Evolutionary conservation across 1,140 invertebrate species (phyloP).

Genomic region (Cotesia typhae): DNA sequence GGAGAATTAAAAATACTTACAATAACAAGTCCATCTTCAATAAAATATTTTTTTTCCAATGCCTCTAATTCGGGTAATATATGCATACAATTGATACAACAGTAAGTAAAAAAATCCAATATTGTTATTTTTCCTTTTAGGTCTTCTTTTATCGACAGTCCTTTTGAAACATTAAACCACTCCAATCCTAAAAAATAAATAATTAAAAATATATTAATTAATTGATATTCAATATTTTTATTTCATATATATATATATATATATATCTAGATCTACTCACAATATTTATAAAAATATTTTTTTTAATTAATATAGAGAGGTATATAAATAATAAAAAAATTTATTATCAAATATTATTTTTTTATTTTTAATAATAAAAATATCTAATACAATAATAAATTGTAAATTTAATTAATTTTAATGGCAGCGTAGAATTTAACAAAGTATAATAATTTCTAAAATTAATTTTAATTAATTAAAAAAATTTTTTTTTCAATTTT

Average conservation of each 20-base stretch:
- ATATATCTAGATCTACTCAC: too few relatives aligned
- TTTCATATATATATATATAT: too few relatives aligned
- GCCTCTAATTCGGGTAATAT: slow-evolving; percentile 85
- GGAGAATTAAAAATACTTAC: slow-evolving; percentile 63
- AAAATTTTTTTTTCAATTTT: too few relatives aligned
- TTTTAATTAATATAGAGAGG: too few relatives aligned
- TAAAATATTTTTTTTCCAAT: slow-evolving; percentile 76
- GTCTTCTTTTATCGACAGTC: slow-evolving; percentile 72
- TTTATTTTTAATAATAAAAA: too few relatives aligned
- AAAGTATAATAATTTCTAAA: neutral
- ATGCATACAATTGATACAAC: slow-evolving; percentile 97
- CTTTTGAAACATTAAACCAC: slow-evolving; percentile 82
- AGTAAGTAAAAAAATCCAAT: slow-evolving; percentile 96
- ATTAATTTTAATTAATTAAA: neutral
- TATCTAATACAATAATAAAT: too few relatives aligned
- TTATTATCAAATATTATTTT: too few relatives aligned
- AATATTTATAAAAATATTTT: too few relatives aligned
- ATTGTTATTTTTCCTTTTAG: slow-evolving; percentile 83
- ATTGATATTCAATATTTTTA: neutral
- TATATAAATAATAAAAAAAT: too few relatives aligned
- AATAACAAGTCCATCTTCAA: slow-evolving; percentile 80
- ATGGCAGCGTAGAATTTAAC: neutral
- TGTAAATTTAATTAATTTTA: too few relatives aligned
- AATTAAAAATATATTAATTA: slow-evolving; percentile 15
- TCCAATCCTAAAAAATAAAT: slow-evolving; percentile 72